Base-by-base conservation (phyloP, 2,888 invertebrate species). In the Megalurothrips usitatus region DNA sequence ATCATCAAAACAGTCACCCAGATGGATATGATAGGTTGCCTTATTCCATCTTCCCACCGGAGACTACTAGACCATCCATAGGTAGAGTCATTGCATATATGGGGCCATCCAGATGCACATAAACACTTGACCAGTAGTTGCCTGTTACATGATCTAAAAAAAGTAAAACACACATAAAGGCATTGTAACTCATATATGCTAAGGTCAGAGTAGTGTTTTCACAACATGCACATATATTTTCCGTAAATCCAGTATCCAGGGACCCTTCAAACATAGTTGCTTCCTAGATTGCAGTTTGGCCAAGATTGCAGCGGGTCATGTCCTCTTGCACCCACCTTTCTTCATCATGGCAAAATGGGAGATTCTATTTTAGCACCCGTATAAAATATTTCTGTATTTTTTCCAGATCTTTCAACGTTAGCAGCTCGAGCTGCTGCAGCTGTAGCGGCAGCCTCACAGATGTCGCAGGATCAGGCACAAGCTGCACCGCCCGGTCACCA, bases 11-110 rank as follows among this genome's bases (percentile, higher is more conserved):
- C 68, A 75, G 68, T 26, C 68, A 26, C 11, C 68, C 68, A 23
- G 68, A 75, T 26, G 68, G 68, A 75, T 26, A 26, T 75, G 68
- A 75, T 26, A 75, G 68, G 23, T 75, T 75, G 26, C 68, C 68
- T 26, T 75, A 75, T 75, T 10, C 68, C 12, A 75, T 75, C 68
- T 26, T 75, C 26, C 68, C 68, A 75, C 68, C 68, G 68, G 68
- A 75, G 68, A 75, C 68, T 23, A 26, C 68, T 26, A 75, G 68
- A 75, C 26, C 68, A 26, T 26, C 68, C 1, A 75, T 75, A 75
- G 68, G 68, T 75, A 75, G 68, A 75, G 68, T 75, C n/a, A 10
- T 58, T 58, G 19, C n/a, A 14, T 58, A 17, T 19, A 58, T 14
- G 58, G 58, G 58, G n/a, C 26, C 23, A 10, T 23, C 68, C 68